Evolutionary conservation across 23 tunicate genomes (phyloP).

Genomic region (Styela clava): DNA sequence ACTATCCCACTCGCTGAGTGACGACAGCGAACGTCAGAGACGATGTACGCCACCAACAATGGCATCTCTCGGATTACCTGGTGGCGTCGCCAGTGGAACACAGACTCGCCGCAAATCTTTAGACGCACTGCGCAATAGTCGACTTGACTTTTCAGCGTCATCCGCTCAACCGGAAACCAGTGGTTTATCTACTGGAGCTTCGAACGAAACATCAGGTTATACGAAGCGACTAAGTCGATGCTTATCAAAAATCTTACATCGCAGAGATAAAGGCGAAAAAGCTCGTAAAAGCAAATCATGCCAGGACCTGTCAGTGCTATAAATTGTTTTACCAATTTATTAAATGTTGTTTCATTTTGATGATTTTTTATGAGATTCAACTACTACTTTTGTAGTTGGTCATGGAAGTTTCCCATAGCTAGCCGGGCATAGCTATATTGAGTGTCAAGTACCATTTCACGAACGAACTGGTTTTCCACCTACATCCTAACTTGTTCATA

Average conservation of each 20-base stretch:
- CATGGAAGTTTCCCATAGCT: no score
- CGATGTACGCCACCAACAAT: not conserved
- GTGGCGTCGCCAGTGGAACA: not conserved
- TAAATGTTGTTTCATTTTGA: no score
- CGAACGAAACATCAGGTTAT: not conserved
- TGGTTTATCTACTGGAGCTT: not conserved
- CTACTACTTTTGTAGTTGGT: no score
- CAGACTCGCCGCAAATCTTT: not conserved
- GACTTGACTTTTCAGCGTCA: not conserved
- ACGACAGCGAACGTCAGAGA: not conserved
- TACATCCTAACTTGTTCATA: no score
- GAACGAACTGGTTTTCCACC: no score
- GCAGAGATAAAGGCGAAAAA: slow-evolving; percentile 2
- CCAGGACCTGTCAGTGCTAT: slow-evolving; percentile 26
- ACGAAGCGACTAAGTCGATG: slow-evolving; percentile 8
- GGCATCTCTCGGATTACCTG: not conserved
- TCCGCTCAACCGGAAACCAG: not conserved
- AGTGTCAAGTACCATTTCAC: no score
- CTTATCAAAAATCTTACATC: not conserved
- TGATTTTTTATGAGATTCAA: no score
- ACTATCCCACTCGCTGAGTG: not conserved
- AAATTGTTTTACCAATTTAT: no score
- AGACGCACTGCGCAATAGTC: not conserved
- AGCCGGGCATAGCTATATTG: no score
- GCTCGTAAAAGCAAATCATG: slow-evolving; percentile 13